These are phyloP conservation scores for Drosophila lacteicornis DNA, from an alignment of 1,140 invertebrate species.

Conservation along the genomic window DNA sequence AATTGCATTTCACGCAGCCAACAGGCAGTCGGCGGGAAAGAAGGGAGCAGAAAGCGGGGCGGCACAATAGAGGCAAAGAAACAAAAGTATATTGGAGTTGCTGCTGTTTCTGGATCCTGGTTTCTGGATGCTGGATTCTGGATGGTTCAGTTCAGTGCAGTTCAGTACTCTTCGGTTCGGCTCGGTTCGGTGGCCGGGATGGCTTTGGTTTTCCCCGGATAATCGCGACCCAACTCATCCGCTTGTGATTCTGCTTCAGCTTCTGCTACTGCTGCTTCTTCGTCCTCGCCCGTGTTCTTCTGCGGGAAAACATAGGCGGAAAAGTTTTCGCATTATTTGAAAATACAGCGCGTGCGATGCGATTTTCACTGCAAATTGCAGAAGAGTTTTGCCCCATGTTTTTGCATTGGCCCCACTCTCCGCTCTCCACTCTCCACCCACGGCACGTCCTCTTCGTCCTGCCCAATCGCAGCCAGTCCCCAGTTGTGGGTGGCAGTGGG, in stretches of 20 bases:
- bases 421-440: slow-evolving; percentile 8
- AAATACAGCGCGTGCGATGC: slow-evolving; percentile 76
- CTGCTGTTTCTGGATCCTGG: slow-evolving; percentile 26
- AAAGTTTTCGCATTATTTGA: slow-evolving; percentile 83
- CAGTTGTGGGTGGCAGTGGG: slow-evolving; percentile 7
- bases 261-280: background rate
- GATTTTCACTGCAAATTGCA: slow-evolving; percentile 76
- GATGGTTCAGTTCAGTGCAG: slow-evolving; percentile 30
- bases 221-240: slow-evolving; percentile 47
- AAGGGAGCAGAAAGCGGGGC: background rate
- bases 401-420: slow-evolving; percentile 66
- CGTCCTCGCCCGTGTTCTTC: slow-evolving; percentile 32
- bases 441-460: slow-evolving; percentile 27
- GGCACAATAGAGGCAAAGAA: slow-evolving; percentile 73
- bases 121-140: slow-evolving; percentile 5
- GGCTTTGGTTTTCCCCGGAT: slow-evolving; percentile 30
- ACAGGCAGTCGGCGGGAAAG: slow-evolving; percentile 2
- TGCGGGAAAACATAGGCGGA: slow-evolving; percentile 65
- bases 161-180: slow-evolving; percentile 19
- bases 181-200: slow-evolving; percentile 17
- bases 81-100: slow-evolving; percentile 80
- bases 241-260: slow-evolving; percentile 8
- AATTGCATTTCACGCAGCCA: slow-evolving; percentile 79
- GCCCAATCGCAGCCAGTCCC: background rate
- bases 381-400: slow-evolving; percentile 73